A percentile compares a stretch with the other conserved stretches of the same genome.
Conservation (phyloP, 2,888 invertebrate genomes). For the Thymelicus lineola region DNA sequence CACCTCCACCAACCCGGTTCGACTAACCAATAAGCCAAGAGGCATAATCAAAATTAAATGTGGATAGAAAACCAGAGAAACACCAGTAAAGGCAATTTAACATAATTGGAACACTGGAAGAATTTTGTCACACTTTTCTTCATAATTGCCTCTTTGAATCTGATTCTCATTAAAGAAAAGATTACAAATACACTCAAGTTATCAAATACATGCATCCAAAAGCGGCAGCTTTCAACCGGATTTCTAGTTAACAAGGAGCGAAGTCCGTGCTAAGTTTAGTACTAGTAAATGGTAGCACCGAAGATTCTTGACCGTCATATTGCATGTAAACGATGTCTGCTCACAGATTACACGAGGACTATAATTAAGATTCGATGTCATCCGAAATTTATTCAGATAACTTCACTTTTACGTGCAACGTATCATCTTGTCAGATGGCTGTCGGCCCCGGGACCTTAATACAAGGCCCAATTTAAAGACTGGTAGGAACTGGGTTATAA, state of each 20-base stretch:
- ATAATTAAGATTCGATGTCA: constrained; percentile 41
- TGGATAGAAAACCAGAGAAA: too few relatives aligned
- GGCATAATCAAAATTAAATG: too few relatives aligned
- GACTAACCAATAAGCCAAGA: too few relatives aligned
- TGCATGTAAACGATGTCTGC: constrained; percentile 43
- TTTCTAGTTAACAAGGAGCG: background rate
- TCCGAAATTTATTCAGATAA: constrained; percentile 42
- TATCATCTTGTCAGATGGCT: constrained; percentile 35
- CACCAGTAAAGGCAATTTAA: too few relatives aligned
- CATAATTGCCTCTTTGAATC: too few relatives aligned
- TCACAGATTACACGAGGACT: constrained; percentile 37
- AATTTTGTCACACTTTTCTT: too few relatives aligned
- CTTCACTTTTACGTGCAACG: constrained; percentile 35
- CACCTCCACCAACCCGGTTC: too few relatives aligned
- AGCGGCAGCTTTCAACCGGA: background rate
- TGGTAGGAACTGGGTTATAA: constrained; percentile 24
- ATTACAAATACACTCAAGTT: background rate
- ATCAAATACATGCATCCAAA: background rate
- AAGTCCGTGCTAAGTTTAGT: background rate
- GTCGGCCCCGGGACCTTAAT: constrained; percentile 33
- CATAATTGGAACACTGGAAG: too few relatives aligned
- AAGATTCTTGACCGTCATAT: constrained; percentile 30
- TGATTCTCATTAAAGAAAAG: too few relatives aligned
- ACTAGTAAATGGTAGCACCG: background rate
- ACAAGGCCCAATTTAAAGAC: constrained; percentile 33